Base-by-base conservation (phyloP, 2,797 vertebrate genomes). In the Cygnus olor region DNA sequence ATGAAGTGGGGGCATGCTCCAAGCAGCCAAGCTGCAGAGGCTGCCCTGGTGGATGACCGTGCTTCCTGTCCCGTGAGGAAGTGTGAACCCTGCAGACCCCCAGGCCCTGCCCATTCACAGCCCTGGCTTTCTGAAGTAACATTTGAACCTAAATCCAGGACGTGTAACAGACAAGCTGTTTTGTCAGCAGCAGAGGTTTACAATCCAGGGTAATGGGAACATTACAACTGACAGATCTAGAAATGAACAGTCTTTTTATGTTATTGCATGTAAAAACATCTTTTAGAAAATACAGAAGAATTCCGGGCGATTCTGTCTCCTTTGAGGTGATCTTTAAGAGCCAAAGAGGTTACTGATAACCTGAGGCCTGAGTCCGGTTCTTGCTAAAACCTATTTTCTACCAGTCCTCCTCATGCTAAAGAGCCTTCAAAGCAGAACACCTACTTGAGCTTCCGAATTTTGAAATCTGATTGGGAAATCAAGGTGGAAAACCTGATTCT, bases 281-380 rank as follows among this genome's bases (percentile, higher is more conserved):
- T 38, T 49, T 14, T 21, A 19, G 45, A 71, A 71, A 44, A 16
- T 7, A 51, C 20, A 32, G 36, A 25, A 25, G 38, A 72, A 42
- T 9, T 6, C 0, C 0, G 18, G 30, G 63, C 5, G 18, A 17
- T 9, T 10, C 3, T 0, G 0, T 42, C 64, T 32, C 38, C 30
- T 54, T 40, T 32, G 30, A 72, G 45, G 11, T 30, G 45, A 32
- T 28, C 16, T 56, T 34, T 2, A 15, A 44, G 57, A 83, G 40
- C 32, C 44, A 68, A 24, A 51, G 22, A n/a, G 14, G 27, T 27
- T 27, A 38, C 63, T 38, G 70, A n/a, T 58, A 74, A 38, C 44
- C 7, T 0, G 44, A 56, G 10, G 63, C 38, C 30, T 0, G 0
- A 17, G 16, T 71, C 21, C 53, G 27, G 30, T 34, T 74, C 22